Evolutionary conservation across 2,113 vertebrate species (phyloP).

Genomic region (Grammomys dolichurus): DNA sequence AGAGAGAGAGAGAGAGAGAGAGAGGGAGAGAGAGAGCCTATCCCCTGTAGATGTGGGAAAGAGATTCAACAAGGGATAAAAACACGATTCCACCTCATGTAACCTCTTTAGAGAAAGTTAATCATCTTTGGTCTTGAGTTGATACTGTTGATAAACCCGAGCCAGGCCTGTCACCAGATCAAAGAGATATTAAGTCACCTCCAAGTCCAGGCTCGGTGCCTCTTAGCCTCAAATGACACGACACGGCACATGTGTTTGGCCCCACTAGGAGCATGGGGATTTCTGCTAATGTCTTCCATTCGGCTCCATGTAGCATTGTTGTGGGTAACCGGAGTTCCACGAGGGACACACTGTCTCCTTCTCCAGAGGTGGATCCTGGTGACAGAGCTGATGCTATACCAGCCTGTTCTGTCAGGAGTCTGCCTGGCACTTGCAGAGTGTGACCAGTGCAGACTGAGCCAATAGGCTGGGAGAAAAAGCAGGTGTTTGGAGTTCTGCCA

Average conservation of each 20-base stretch:
- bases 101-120: background rate
- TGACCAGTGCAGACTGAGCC: fast-evolving
- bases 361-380: background rate
- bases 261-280: fast-evolving
- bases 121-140: background rate
- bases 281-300: no score
- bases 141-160: background rate
- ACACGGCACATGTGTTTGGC: background rate
- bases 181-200: background rate
- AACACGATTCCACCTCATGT: fast-evolving
- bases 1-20: background rate
- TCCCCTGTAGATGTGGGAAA: background rate
- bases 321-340: background rate
- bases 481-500: background rate
- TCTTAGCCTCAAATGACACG: background rate
- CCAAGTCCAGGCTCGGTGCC: fast-evolving
- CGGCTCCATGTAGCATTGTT: fast-evolving
- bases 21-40: background rate
- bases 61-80: fast-evolving
- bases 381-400: no score
- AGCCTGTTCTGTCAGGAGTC: background rate
- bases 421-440: fast-evolving
- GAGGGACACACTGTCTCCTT: fast-evolving
- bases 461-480: fast-evolving
- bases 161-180: background rate